A percentile compares a stretch with the other conserved stretches of the same genome.
These are phyloP conservation scores for Phymastichus coffea DNA, from an alignment of 1,140 invertebrate genomes.

Conservation along the genomic window DNA sequence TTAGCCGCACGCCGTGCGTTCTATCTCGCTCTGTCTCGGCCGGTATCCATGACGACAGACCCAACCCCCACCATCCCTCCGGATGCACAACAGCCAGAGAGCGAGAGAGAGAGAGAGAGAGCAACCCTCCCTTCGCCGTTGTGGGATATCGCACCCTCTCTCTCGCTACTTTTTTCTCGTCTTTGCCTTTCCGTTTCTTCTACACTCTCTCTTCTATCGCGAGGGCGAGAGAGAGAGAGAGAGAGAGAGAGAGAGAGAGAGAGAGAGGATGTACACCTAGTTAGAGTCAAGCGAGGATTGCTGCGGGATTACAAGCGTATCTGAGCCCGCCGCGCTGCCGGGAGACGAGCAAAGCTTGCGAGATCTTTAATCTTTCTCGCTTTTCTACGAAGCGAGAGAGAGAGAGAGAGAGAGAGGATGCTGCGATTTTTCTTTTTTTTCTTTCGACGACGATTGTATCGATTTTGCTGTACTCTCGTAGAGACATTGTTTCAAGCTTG, in stretches of 20 bases:
- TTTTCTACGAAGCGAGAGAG: not conserved
- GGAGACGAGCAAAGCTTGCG: not conserved
- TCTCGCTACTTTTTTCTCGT: not conserved
- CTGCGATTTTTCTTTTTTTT: no score
- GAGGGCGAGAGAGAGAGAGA: no score
- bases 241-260: not conserved
- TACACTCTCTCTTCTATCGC: no score
- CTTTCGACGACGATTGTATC: no score
- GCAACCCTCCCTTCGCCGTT: slow-evolving; percentile 29
- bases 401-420: no score
- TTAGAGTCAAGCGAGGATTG: slow-evolving; percentile 8
- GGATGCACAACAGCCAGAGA: no score
- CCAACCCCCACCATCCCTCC: slow-evolving; percentile 46
- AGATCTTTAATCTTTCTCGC: not conserved
- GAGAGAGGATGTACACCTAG: slow-evolving; percentile 22
- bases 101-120: not conserved
- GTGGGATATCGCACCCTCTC: not conserved
- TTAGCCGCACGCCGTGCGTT: slow-evolving; percentile 40
- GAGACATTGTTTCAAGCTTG: no score
- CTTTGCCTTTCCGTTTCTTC: no score
- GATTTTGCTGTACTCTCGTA: no score
- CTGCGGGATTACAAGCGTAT: no score
- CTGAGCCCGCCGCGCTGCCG: no score
- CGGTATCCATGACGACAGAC: slow-evolving; percentile 57
- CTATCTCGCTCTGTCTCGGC: slow-evolving; percentile 41